Evolutionary conservation across 2,113 vertebrate genomes (phyloP), one percentile per base, ranked within the genome.

Genomic region (Acanthisitta chloris): DNA sequence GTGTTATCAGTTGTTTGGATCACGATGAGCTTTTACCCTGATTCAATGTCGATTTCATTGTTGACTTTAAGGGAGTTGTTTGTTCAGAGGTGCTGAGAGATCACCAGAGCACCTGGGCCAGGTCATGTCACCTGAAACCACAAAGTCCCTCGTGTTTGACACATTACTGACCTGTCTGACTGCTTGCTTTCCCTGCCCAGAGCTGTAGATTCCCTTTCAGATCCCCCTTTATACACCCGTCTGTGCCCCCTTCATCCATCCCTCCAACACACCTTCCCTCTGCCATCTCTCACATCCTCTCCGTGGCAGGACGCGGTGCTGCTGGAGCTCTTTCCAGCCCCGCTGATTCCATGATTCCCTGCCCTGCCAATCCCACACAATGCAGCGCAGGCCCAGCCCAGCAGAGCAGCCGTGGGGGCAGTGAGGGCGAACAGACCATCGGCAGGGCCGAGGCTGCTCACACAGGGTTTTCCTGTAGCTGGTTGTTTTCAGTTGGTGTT

Each of bases 261-360:
- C n/a, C n/a, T n/a, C n/a, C n/a, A n/a, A n/a, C n/a, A 14, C 59
- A 52, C 59, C 54, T 51, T n/a, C 40, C 57, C 34, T 10, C 6
- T 25, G 46, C 17, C 0, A 0, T 46, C 36, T 24, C 49, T 26
- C 10, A 3, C 0, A 0, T 61, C 28, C 20, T 26, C 36, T 40
- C 16, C n/a, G n/a, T n/a, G n/a, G n/a, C n/a, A n/a, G 79, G 14
- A 23, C 62, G 40, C 14, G 1, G 17, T 61, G 61, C 16, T 62
- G 54, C 9, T 42, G 23, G 23, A 88, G 34, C 13, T 48, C 17
- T 76, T 62, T 33, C 70, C 78, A 34, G 1, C 31, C 38, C 29
- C 7, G 34, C 10, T 23, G 34, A 40, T 61, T 69, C 71, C 62
- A 8, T 13, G 40, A 23, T 61, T 61, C 43, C 31, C n/a, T 2